Conservation (phyloP, 30 jellyfish, hydroid and myxozoan species). For the Nemopilema nomurai region DNA sequence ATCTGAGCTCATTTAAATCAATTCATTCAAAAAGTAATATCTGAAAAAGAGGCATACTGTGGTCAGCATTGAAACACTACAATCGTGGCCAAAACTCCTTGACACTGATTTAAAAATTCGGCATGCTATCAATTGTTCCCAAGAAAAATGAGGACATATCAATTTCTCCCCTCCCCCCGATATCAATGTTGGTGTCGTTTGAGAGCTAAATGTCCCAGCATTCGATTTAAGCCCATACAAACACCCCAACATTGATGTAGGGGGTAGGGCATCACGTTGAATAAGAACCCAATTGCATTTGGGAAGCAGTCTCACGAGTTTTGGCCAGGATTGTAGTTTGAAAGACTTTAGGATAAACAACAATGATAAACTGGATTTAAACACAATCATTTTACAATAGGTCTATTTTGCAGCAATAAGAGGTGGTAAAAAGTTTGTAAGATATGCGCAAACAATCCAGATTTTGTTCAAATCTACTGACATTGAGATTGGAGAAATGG, state of each 20-base stretch:
- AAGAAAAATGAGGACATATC: neutral
- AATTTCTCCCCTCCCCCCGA: neutral
- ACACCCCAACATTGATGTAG: neutral
- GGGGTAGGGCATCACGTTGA: neutral
- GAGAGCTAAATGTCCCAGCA: neutral
- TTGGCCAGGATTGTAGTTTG: neutral
- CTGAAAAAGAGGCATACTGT: no score
- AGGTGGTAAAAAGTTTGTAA: conserved; percentile 43
- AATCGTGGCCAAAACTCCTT: conserved; percentile 16
- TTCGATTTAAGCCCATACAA: neutral
- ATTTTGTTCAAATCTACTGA: conserved; percentile 30
- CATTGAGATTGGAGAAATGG: conserved; percentile 39
- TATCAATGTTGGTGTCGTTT: neutral
- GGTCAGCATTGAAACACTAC: no score
- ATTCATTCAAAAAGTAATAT: no score
- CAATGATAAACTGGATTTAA: no score
- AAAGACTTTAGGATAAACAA: no score
- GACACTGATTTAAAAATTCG: neutral
- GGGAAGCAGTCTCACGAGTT: neutral
- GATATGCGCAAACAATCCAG: conserved; percentile 41
- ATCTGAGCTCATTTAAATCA: no score
- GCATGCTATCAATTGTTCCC: neutral
- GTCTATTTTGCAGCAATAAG: conserved; percentile 9
- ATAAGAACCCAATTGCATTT: neutral
- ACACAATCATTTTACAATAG: no score